phyloP scores from a whole-genome alignment of 2,113 vertebrate genomes.

The Eolophus roseicapilla region DNA sequence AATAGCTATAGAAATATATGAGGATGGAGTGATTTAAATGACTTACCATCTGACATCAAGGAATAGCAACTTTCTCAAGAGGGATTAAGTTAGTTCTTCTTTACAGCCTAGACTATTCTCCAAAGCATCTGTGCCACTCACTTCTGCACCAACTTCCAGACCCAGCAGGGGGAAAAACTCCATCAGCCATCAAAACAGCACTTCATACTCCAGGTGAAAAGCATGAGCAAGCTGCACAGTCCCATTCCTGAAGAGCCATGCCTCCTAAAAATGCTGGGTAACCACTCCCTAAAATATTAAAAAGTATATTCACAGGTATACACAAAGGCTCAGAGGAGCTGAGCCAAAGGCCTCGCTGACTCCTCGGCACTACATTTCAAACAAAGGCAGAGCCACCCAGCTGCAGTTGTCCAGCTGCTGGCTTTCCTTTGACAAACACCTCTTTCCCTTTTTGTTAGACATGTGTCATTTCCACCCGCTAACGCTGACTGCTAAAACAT shows the following conservation, averaged over 20 bases:
- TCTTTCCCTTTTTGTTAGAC: constrained; percentile 38
- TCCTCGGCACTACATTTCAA: neutral
- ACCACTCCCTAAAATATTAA: neutral
- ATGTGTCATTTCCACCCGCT: constrained; percentile 41
- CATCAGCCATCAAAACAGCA: neutral
- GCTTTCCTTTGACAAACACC: constrained; percentile 45
- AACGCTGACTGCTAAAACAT: neutral
- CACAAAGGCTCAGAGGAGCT: neutral
- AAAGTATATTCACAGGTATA: neutral
- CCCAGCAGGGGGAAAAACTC: neutral
- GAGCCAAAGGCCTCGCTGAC: neutral
- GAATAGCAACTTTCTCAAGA: neutral
- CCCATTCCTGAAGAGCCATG: neutral
- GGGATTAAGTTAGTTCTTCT: constrained; percentile 2
- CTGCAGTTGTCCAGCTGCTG: constrained; percentile 2
- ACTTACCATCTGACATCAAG: constrained; percentile 66
- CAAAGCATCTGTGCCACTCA: neutral
- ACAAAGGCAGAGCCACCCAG: constrained; percentile 27
- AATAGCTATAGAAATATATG: neutral
- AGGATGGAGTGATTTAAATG: neutral
- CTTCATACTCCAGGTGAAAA: neutral
- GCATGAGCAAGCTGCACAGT: neutral
- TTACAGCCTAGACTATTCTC: neutral
- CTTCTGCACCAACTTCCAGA: constrained; percentile 19
- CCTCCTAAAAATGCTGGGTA: neutral